Conservation (phyloP, 2,888 invertebrate genomes). For the Julus scanicus region DNA sequence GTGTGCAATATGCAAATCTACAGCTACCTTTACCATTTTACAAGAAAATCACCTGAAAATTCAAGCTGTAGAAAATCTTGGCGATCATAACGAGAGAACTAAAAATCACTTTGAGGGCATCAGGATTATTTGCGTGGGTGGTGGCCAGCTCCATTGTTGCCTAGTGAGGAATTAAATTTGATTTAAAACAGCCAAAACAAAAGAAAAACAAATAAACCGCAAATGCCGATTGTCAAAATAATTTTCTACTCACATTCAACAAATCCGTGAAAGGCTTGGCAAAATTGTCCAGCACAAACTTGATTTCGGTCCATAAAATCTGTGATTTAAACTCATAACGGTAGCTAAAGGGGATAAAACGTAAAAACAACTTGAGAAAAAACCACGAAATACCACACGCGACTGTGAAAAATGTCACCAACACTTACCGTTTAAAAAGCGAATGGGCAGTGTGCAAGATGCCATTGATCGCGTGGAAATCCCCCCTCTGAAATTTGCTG, state of each 20-base stretch:
- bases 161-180: conserved; percentile 67
- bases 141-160: conserved; percentile 85
- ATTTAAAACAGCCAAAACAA: not conserved
- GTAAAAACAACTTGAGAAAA: not conserved
- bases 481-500: conserved; percentile 85
- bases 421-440: conserved; percentile 82
- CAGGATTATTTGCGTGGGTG: conserved; percentile 80
- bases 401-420: not conserved
- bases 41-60: conserved; percentile 78
- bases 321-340: conserved; percentile 96
- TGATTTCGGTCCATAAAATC: conserved; percentile 95
- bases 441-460: conserved; percentile 95
- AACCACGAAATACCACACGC: no score
- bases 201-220: not conserved
- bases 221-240: not conserved
- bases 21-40: not conserved
- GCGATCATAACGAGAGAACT: conserved; percentile 87
- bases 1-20: no score
- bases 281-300: conserved; percentile 92
- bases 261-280: conserved; percentile 94
- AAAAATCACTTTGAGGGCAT: conserved; percentile 86
- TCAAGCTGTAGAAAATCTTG: conserved; percentile 97
- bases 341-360: conserved; percentile 70
- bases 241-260: conserved; percentile 74
- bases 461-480: conserved; percentile 95